phyloP scores from a whole-genome alignment of 2,888 invertebrate species.

The Andrena chrysosceles region DNA sequence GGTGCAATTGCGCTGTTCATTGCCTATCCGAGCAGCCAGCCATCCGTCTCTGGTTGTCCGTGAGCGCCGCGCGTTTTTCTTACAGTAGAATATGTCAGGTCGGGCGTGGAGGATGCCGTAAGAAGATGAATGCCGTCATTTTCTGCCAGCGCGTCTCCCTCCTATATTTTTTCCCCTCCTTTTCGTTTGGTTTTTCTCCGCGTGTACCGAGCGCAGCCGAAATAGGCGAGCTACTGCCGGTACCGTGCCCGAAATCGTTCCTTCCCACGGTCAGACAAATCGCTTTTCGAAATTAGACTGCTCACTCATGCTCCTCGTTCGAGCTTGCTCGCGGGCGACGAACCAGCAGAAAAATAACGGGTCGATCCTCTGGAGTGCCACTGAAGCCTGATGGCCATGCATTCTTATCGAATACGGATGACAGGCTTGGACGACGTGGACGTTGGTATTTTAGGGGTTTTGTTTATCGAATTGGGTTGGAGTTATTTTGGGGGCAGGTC shows the following conservation, averaged over 20 bases:
- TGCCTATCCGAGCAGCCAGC: conserved; percentile 48
- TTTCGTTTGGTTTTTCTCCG: not conserved
- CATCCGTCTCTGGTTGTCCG: conserved; percentile 61
- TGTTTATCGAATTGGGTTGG: not conserved
- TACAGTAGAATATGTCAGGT: conserved; percentile 62
- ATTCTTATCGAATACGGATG: conserved; percentile 37
- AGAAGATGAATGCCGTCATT: conserved; percentile 68
- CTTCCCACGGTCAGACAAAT: conserved; percentile 2
- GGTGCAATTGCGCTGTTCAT: conserved; percentile 50
- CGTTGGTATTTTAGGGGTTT: conserved; percentile 17
- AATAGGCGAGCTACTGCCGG: not conserved
- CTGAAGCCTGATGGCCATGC: not conserved
- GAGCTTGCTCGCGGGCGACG: not conserved
- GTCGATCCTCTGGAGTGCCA: not conserved
- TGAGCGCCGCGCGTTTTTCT: conserved; percentile 61
- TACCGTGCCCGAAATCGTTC: not conserved
- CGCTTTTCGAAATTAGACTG: conserved; percentile 11
- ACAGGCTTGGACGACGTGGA: conserved; percentile 1
- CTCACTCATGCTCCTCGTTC: not conserved
- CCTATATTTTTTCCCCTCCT: not conserved
- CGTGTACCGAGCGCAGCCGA: not conserved
- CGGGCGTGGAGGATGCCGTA: conserved; percentile 54
- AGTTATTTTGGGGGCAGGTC: too few relatives aligned
- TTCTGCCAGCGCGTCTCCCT: conserved; percentile 39
- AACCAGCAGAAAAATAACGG: conserved; percentile 15